Percentiles rank a stretch among this genome's conserved stretches.
Evolutionary conservation across 2,888 invertebrate genomes (phyloP).

Genomic region (Agonopterix subpropinquella): DNA sequence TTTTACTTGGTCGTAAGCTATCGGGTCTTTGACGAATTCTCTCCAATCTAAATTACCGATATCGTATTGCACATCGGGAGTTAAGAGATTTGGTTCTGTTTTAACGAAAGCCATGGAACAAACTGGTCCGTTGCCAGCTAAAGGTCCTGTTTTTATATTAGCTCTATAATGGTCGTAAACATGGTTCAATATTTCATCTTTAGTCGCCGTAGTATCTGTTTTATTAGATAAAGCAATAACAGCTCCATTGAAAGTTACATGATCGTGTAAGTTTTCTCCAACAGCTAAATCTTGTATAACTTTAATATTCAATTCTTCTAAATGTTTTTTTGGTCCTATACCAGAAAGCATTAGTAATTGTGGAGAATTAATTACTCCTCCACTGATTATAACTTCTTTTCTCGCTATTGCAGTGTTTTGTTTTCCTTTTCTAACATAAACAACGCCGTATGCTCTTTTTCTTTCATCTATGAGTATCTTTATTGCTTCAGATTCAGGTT

Average conservation of each 20-base stretch:
- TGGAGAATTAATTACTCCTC: slow-evolving; percentile 46
- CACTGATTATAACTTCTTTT: slow-evolving; percentile 50
- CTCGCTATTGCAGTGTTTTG: slow-evolving; percentile 34
- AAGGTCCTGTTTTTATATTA: slow-evolving; percentile 52
- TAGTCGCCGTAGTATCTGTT: slow-evolving; percentile 54
- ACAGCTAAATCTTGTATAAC: slow-evolving; percentile 45
- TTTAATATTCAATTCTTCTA: slow-evolving; percentile 31
- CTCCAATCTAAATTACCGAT: slow-evolving; percentile 60
- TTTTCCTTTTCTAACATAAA: slow-evolving; percentile 28
- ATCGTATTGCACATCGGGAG: slow-evolving; percentile 78
- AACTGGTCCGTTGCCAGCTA: slow-evolving; percentile 71
- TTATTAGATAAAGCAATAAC: slow-evolving; percentile 67
- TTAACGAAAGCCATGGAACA: slow-evolving; percentile 75
- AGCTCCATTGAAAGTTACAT: slow-evolving; percentile 57
- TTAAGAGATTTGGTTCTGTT: slow-evolving; percentile 51
- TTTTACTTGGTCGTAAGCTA: slow-evolving; percentile 36
- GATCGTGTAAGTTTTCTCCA: slow-evolving; percentile 56
- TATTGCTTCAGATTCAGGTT: slow-evolving; percentile 67
- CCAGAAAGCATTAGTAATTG: slow-evolving; percentile 55
- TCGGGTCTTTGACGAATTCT: slow-evolving; percentile 69
- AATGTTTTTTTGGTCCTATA: slow-evolving; percentile 44
- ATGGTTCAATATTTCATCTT: slow-evolving; percentile 48
- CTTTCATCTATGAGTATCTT: slow-evolving; percentile 71
- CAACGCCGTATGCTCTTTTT: slow-evolving; percentile 43
- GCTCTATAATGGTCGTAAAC: slow-evolving; percentile 39